Conservation (phyloP, 2,113 vertebrate species). For the Gavia stellata region DNA sequence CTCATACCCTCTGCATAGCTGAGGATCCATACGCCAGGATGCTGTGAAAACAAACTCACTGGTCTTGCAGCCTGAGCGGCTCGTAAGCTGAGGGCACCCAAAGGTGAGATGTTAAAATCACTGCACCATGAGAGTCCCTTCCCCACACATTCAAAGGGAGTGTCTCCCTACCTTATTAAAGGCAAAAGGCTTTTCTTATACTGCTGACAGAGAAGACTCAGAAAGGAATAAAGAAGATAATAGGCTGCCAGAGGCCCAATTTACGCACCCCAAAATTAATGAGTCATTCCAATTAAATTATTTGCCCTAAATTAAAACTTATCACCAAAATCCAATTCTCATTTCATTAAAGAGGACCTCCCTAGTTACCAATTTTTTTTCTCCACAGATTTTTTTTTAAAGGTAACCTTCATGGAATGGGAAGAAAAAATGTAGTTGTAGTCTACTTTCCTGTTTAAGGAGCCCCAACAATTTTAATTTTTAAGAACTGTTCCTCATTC, state of each 20-base stretch:
- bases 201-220: not conserved
- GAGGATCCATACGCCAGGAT: not conserved
- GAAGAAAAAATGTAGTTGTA: not conserved
- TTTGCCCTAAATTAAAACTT: constrained; percentile 60
- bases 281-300: constrained; percentile 56
- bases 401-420: not conserved
- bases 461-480: not conserved
- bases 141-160: not conserved
- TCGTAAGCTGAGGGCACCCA: not conserved
- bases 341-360: constrained; percentile 38
- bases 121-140: not conserved
- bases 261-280: constrained; percentile 25
- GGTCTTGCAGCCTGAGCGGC: not conserved
- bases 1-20: not conserved
- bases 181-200: not conserved
- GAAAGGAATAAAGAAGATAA: constrained; percentile 11
- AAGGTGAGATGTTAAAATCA: not conserved
- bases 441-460: not conserved
- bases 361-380: not conserved
- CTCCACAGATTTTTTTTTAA: not conserved
- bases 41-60: not conserved
- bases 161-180: not conserved
- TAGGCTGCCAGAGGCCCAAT: constrained; percentile 44
- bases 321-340: constrained; percentile 32
- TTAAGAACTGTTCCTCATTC: not conserved